These are phyloP conservation scores for Apoda limacodes DNA, from an alignment of 2,888 invertebrate genomes.

Conservation along the genomic window DNA sequence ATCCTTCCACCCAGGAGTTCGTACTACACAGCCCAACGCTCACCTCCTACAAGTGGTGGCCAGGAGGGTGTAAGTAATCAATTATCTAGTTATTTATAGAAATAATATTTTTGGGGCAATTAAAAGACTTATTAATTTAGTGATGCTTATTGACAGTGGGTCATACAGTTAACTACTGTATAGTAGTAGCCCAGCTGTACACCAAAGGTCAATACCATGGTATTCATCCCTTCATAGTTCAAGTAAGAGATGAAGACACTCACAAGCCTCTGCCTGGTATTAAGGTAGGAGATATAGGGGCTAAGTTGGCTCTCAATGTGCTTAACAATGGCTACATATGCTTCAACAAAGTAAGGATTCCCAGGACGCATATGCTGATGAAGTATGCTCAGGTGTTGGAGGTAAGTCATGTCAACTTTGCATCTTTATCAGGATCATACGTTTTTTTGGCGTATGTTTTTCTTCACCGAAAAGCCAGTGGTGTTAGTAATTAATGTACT, in stretches of 20 bases:
- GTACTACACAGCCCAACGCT: constrained; percentile 87
- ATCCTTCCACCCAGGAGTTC: constrained; percentile 85
- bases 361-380: constrained; percentile 87
- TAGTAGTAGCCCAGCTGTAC: constrained; percentile 89
- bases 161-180: constrained; percentile 86
- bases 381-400: constrained; percentile 80
- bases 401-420: too few relatives aligned
- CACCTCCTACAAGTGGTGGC: constrained; percentile 97
- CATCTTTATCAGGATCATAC: too few relatives aligned
- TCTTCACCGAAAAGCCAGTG: too few relatives aligned
- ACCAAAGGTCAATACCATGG: constrained; percentile 82
- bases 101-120: too few relatives aligned
- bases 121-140: not conserved
- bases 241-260: constrained; percentile 83
- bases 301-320: constrained; percentile 86
- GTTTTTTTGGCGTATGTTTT: too few relatives aligned
- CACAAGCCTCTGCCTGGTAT: constrained; percentile 85
- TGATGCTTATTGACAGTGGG: constrained; percentile 73
- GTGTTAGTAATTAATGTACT: too few relatives aligned
- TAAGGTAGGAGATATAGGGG: constrained; percentile 90
- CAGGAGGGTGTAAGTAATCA: constrained; percentile 88
- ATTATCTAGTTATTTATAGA: too few relatives aligned
- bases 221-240: constrained; percentile 89
- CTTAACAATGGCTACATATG: constrained; percentile 91
- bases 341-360: constrained; percentile 83